Base-by-base conservation (phyloP, 2,888 invertebrate genomes). In the Trachelus troglodyta region DNA sequence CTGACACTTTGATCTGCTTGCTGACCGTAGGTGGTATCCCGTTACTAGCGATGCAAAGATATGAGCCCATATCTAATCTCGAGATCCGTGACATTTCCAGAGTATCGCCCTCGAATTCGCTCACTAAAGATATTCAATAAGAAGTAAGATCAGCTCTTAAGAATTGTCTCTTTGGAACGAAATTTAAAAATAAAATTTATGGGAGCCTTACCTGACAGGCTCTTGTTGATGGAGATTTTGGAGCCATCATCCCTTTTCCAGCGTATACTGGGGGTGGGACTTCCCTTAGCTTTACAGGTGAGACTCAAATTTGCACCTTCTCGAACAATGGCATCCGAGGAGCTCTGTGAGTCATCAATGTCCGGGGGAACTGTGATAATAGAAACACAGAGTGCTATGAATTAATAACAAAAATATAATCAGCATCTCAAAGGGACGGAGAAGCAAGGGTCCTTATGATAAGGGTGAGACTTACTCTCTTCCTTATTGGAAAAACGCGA, bases 181-280 rank as follows among this genome's bases (percentile, higher is more conserved):
- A 23, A 9, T 23, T 23, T 23, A 23, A 56, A 56, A 56, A 56
- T 56, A 9, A 2, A 56, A 9, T 4, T 56, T 9, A 23, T 23
- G 9, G 1, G 2, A 23, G 56, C 23, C 23, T 92, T 89, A 97
- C 97, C 96, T 92, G 95, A 94, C 87, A 95, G 93, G 86, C 96
- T 96, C 92, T 96, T 96, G 93, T 96, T 97, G 93, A 97, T 95
- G 91, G 95, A 94, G 92, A 97, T 97, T 93, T 95, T 96, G 88
- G 95, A 94, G 92, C 96, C 96, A 93, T 97, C 97, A 92, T 97
- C 97, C 89, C 97, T 94, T 92, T 96, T 96, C 97, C 98, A 98
- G 93, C 96, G 96, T 92, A 97, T 97, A 91, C 94, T 95, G 83
- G 98, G 97, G 91, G 95, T 94, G 83, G 98, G 98, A 89, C 96